phyloP scores from a whole-genome alignment of 2,797 vertebrate species.

The Dermochelys coriacea region DNA sequence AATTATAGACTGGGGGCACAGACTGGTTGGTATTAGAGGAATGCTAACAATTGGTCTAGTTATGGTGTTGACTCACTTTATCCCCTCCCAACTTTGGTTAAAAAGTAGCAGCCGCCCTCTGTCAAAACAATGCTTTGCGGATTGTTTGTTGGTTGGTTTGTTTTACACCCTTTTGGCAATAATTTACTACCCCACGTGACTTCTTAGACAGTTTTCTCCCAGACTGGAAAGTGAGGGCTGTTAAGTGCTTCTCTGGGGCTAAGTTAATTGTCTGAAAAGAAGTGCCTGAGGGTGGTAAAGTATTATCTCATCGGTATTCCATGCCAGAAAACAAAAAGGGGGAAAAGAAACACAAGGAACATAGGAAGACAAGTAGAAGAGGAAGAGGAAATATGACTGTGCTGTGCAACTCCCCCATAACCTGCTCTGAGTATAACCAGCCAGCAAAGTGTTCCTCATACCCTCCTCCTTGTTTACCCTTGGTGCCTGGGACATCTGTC shows the following conservation, averaged over 20 bases:
- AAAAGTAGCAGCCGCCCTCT: not conserved
- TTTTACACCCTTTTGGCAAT: conserved; percentile 53
- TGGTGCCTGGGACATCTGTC: not conserved
- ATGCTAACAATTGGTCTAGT: not conserved
- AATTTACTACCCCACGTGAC: conserved; percentile 67
- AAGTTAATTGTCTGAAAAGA: conserved; percentile 76
- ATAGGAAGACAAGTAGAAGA: not conserved
- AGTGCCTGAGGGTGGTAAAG: conserved; percentile 71
- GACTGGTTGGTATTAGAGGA: not conserved
- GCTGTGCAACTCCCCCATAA: not conserved
- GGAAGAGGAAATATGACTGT: not conserved
- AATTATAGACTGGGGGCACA: not conserved
- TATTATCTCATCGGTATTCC: conserved; percentile 73
- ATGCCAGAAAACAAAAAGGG: conserved; percentile 35
- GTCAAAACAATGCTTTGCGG: not conserved
- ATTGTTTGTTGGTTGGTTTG: accelerated
- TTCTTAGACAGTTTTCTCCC: conserved; percentile 65
- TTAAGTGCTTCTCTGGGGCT: conserved; percentile 74
- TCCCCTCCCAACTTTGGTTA: not conserved
- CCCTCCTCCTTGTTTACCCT: not conserved
- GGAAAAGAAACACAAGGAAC: not conserved
- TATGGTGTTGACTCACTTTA: not conserved
- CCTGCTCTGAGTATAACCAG: accelerated
- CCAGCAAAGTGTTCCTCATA: not conserved
- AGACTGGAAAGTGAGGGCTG: conserved; percentile 65